These are phyloP conservation scores for Cephalopholis sonnerati DNA, from an alignment of 2,113 vertebrate species.

Conservation along the genomic window DNA sequence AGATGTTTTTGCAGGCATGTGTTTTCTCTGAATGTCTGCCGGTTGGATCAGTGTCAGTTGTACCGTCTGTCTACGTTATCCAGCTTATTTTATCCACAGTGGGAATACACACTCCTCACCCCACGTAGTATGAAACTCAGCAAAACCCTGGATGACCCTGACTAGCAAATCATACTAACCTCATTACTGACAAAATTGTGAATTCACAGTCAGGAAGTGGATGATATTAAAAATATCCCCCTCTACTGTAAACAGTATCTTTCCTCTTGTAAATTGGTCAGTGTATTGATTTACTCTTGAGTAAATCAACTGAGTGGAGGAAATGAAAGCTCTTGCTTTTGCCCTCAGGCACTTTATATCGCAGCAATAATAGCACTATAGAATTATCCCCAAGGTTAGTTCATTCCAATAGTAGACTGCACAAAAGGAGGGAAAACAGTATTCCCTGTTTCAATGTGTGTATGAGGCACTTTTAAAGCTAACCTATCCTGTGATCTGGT, in stretches of 20 bases:
- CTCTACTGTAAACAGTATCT: not conserved
- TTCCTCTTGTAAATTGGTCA: constrained; percentile 13
- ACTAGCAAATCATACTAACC: not conserved
- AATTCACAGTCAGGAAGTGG: not conserved
- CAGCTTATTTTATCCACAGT: constrained; percentile 36
- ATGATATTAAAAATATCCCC: not conserved
- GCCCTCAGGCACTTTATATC: not conserved
- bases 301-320: constrained; percentile 1
- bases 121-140: not conserved
- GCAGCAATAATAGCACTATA: not conserved
- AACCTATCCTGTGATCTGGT: too few species aligned
- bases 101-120: not conserved
- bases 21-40: constrained; percentile 28
- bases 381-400: too few species aligned
- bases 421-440: not conserved
- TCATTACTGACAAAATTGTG: not conserved
- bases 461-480: too few species aligned
- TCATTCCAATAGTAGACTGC: not conserved
- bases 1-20: constrained; percentile 50
- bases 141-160: constrained; percentile 10
- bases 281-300: constrained; percentile 42
- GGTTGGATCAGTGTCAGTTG: constrained; percentile 34
- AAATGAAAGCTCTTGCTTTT: constrained; percentile 16
- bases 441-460: too few species aligned
- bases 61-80: constrained; percentile 19